Base-by-base conservation (phyloP, 2,888 invertebrate species). In the Phragmatobia fuliginosa region DNA sequence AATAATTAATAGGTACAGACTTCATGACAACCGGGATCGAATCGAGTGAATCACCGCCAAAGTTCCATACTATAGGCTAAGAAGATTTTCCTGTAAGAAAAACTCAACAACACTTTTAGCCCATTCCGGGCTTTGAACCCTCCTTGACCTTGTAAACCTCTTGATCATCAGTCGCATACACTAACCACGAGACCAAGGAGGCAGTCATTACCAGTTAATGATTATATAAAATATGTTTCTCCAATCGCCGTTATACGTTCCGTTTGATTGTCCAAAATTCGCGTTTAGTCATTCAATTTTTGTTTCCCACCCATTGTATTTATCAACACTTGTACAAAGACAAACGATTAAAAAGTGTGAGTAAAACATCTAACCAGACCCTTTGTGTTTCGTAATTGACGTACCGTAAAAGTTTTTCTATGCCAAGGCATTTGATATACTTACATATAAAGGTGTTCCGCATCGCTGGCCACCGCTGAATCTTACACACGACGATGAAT, bases 361-460 rank as follows among this genome's bases (percentile, higher is more conserved):
- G 69, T 67, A 63, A 65, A 32, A 45, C 32, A 56, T 58, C 32
- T 58, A 41, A 60, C 32, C 31, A 66, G 32, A 61, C 77, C 80
- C 70, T 79, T 80, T 68, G 58, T 65, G 65, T 75, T 74, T 45
- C 68, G 72, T 68, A 73, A 71, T 67, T 74, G 66, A 66, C 72
- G 81, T 73, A 72, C 69, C 75, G 79, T 76, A 70, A 72, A 77
- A 75, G 63, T 78, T 69, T 82, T 76, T 78, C 75, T 78, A 75
- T 83, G 83, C 80, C 79, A 79, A 83, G 83, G 80, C 64, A 72
- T 68, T 72, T 78, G 77, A 72, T 75, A 71, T 75, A 83, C 71
- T 78, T 79, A 85, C 81, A 82, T 83, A 77, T 78, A 76, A 82
- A 83, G 77, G 73, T 71, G 84, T 85, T 85, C 78, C 83, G 75